These are phyloP conservation scores for Poecile montanus DNA, from an alignment of 2,797 vertebrate species.

Conservation along the genomic window DNA sequence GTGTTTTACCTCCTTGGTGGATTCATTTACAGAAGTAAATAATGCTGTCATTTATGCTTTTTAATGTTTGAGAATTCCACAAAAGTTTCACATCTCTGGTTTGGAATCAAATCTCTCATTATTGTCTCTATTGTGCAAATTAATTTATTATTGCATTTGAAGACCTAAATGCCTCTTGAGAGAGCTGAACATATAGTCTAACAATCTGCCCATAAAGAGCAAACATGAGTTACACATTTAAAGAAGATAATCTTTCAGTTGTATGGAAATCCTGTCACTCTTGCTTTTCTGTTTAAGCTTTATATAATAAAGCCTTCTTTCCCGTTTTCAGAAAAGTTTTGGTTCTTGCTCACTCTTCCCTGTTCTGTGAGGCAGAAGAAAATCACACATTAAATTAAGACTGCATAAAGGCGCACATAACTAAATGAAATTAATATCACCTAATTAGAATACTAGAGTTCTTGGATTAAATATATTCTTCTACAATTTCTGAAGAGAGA, in stretches of 20 bases:
- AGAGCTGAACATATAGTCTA: conserved; percentile 42
- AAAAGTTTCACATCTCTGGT: background rate
- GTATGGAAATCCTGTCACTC: conserved; percentile 63
- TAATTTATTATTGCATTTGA: conserved; percentile 64
- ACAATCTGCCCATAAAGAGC: conserved; percentile 63
- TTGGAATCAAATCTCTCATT: conserved; percentile 32
- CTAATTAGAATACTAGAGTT: background rate
- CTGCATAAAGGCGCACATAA: background rate
- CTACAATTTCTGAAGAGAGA: background rate
- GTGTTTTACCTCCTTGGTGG: background rate
- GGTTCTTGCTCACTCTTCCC: conserved; percentile 23
- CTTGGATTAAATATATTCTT: background rate
- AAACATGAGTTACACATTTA: conserved; percentile 65
- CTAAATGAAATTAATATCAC: background rate
- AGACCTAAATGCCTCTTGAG: conserved; percentile 52
- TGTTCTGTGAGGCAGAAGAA: background rate
- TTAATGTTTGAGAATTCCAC: conserved; percentile 24
- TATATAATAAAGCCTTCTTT: conserved; percentile 15
- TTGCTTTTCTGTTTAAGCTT: conserved; percentile 65
- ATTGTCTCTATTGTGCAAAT: conserved; percentile 57
- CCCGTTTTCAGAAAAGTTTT: conserved; percentile 40
- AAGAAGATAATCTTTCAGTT: conserved; percentile 67
- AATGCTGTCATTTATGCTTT: conserved; percentile 17
- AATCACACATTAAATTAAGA: background rate
- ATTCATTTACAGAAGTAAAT: conserved; percentile 16